Conservation (phyloP, 2,797 vertebrate genomes). For the Aplochiton taeniatus region DNA sequence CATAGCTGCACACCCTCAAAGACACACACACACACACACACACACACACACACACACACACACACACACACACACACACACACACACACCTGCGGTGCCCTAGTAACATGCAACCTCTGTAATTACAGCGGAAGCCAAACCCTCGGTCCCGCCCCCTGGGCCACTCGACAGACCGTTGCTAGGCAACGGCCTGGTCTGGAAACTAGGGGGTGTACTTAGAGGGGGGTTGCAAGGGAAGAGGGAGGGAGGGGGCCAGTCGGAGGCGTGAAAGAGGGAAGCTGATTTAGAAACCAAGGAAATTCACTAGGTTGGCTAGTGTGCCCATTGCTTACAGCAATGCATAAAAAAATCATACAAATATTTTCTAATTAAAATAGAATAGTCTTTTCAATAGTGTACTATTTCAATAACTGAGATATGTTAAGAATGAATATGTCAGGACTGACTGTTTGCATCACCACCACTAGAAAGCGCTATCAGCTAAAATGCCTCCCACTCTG, state of each 20-base stretch:
- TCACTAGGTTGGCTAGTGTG: too few relatives aligned
- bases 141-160: constrained; percentile 59
- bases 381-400: neutral
- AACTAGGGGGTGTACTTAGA: constrained; percentile 34
- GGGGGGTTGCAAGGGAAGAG: constrained; percentile 5
- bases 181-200: constrained; percentile 63
- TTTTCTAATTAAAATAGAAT: neutral
- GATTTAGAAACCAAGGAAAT: too few relatives aligned
- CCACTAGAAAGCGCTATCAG: constrained; percentile 54
- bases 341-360: too few relatives aligned
- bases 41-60: neutral
- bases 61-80: constrained; percentile 2
- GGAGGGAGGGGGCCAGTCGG: neutral
- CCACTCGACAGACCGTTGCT: constrained; percentile 60
- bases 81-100: constrained; percentile 35
- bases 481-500: constrained; percentile 1
- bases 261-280: constrained; percentile 11
- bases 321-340: too few relatives aligned
- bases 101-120: constrained; percentile 45
- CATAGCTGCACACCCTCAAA: neutral
- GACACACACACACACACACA: neutral
- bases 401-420: neutral
- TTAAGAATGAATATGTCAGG: neutral
- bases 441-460: constrained; percentile 2
- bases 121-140: constrained; percentile 71